A percentile compares a stretch with the other conserved stretches of the same genome.
Evolutionary conservation across 2,113 vertebrate species (phyloP).

Genomic region (Lophura nycthemera): DNA sequence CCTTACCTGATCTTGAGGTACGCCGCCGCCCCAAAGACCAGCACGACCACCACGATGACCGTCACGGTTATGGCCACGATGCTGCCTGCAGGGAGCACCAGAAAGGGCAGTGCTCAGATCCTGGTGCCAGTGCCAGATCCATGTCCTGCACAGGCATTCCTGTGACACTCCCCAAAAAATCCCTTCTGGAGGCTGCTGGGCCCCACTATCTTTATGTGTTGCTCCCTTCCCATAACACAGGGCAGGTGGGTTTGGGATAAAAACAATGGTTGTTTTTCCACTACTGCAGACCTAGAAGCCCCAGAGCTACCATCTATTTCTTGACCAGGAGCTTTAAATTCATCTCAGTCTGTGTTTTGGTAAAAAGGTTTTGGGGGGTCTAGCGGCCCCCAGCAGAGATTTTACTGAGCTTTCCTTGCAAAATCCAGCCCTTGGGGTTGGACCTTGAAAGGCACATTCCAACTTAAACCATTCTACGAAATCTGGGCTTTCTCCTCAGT

Average conservation of each 20-base stretch:
- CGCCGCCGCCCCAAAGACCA: slow-evolving; percentile 75
- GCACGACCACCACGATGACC: slow-evolving; percentile 76
- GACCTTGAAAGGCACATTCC: not conserved
- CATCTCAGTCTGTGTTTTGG: not conserved
- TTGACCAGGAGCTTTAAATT: not conserved
- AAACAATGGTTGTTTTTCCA: too few species aligned
- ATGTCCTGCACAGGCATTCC: not conserved
- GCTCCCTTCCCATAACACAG: not conserved
- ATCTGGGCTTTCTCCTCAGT: too few species aligned
- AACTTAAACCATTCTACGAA: not conserved
- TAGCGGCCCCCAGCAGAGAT: not conserved
- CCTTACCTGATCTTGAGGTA: slow-evolving; percentile 84
- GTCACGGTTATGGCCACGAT: slow-evolving; percentile 80
- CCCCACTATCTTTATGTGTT: fast-evolving
- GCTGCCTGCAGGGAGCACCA: slow-evolving; percentile 68
- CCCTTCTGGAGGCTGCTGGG: not conserved
- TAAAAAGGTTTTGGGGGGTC: not conserved
- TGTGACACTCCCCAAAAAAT: not conserved
- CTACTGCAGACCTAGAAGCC: not conserved
- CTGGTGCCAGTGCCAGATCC: not conserved
- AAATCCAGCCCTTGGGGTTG: not conserved
- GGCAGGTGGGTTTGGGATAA: not conserved
- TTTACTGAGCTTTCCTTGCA: not conserved
- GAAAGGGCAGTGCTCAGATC: not conserved
- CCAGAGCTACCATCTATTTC: not conserved